Percentiles rank a stretch among this genome's conserved stretches.
These are phyloP conservation scores for Cerastoderma edule DNA, from an alignment of 2,888 invertebrate genomes.

Conservation along the genomic window DNA sequence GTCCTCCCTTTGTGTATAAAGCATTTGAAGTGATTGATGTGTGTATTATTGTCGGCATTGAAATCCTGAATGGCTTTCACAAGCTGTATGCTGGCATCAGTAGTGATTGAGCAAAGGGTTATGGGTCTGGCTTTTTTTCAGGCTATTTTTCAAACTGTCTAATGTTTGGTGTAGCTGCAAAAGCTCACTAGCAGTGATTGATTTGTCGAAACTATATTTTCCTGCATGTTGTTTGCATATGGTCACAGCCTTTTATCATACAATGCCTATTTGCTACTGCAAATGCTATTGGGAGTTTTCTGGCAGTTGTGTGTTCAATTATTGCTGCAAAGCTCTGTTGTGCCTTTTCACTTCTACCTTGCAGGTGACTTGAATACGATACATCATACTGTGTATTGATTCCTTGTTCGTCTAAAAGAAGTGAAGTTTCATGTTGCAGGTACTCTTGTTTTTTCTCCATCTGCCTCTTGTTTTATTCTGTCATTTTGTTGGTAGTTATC, in stretches of 20 bases:
- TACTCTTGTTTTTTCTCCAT: slow-evolving; percentile 17
- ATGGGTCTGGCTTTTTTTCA: not conserved
- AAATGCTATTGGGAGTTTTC: slow-evolving; percentile 3
- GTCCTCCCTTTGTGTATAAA: slow-evolving; percentile 12
- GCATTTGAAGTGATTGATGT: not conserved
- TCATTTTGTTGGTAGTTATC: slow-evolving; percentile 14
- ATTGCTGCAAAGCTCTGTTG: slow-evolving; percentile 17
- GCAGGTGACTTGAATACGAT: slow-evolving; percentile 26
- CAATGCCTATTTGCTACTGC: slow-evolving; percentile 14
- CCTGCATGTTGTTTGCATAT: not conserved
- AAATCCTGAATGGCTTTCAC: slow-evolving; percentile 8
- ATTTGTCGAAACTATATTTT: too few relatives aligned
- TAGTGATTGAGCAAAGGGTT: not conserved
- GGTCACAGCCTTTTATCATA: not conserved
- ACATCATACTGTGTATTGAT: slow-evolving; percentile 14
- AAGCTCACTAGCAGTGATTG: too few relatives aligned
- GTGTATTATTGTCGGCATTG: not conserved
- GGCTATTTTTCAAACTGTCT: too few relatives aligned
- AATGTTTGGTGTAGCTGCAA: too few relatives aligned
- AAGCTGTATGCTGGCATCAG: slow-evolving; percentile 9
- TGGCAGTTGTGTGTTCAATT: slow-evolving; percentile 13
- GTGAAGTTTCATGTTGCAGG: slow-evolving; percentile 16
- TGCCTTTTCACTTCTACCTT: slow-evolving; percentile 28
- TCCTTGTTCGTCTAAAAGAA: slow-evolving; percentile 3
- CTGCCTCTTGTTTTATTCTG: slow-evolving; percentile 8